phyloP scores from a whole-genome alignment of 2,888 invertebrate genomes.

The Thalpophila matura region DNA sequence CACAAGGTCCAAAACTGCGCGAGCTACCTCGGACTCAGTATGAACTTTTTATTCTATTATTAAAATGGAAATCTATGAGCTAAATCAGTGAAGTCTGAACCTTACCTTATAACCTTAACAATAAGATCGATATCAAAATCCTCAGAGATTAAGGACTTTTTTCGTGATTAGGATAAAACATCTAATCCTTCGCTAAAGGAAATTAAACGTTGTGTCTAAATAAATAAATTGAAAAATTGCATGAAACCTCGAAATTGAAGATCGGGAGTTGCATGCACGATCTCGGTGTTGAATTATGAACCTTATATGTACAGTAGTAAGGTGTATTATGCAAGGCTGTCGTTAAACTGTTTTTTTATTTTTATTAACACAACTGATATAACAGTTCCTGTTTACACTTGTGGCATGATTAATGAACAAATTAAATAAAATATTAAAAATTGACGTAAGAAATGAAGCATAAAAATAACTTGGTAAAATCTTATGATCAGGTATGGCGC shows the following conservation, averaged over 20 bases:
- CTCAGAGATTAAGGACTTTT: conserved; percentile 6
- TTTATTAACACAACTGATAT: conserved; percentile 30
- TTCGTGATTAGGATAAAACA: conserved; percentile 21
- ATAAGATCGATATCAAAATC: conserved; percentile 32
- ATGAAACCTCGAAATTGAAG: conserved; percentile 9
- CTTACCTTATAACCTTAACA: conserved; percentile 21
- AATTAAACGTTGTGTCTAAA: conserved; percentile 20
- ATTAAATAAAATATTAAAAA: background rate
- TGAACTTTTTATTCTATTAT: conserved; percentile 19
- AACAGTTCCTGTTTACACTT: conserved; percentile 36
- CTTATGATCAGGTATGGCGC: too few species aligned
- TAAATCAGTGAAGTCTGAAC: conserved; percentile 47
- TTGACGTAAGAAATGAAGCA: too few species aligned
- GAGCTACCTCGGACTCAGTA: conserved; percentile 19
- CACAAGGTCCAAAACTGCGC: conserved; percentile 26
- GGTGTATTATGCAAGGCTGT: conserved; percentile 31
- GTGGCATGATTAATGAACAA: conserved; percentile 16
- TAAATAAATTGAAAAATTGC: conserved; percentile 11
- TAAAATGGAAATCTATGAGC: conserved; percentile 18
- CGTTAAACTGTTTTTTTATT: conserved; percentile 16
- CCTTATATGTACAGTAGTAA: conserved; percentile 18
- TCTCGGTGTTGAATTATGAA: conserved; percentile 50
- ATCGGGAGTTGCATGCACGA: conserved; percentile 21
- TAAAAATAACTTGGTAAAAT: too few species aligned
- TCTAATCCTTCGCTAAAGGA: conserved; percentile 13